phyloP scores from a whole-genome alignment of 2,797 vertebrate genomes.

The Leptodactylus fallax region DNA sequence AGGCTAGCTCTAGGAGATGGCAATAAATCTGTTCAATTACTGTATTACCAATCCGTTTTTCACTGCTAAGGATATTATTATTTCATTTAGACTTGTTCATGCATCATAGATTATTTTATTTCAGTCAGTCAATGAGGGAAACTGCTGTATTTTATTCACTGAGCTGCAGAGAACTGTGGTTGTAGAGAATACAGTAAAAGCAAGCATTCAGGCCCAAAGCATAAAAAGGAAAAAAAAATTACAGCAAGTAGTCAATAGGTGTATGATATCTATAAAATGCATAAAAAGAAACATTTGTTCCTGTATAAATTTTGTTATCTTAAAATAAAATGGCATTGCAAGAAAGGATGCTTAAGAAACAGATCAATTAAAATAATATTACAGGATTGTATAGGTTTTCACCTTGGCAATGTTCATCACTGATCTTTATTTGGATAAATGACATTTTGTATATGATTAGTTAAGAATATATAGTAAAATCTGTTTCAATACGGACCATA shows the following conservation, averaged over 20 bases:
- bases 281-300: conserved; percentile 70
- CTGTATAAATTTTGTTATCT: conserved; percentile 82
- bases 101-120: conserved; percentile 97
- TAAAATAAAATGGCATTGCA: conserved; percentile 68
- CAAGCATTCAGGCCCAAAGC: conserved; percentile 68
- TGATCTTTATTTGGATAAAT: conserved; percentile 5
- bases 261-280: conserved; percentile 65
- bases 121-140: conserved; percentile 93
- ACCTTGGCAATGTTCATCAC: conserved; percentile 64
- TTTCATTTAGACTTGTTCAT: conserved; percentile 97
- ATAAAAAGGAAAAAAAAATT: conserved; percentile 64
- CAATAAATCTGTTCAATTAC: conserved; percentile 97
- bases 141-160: conserved; percentile 88
- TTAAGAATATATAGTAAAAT: neutral
- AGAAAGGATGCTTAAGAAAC: conserved; percentile 84
- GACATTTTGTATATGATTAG: neutral
- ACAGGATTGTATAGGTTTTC: conserved; percentile 91
- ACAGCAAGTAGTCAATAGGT: conserved; percentile 65
- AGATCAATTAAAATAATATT: conserved; percentile 93
- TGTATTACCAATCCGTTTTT: conserved; percentile 91
- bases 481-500: neutral
- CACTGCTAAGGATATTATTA: conserved; percentile 98
- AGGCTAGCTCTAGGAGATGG: conserved; percentile 82
- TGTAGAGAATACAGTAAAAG: conserved; percentile 79
- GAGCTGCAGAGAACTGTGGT: conserved; percentile 77